phyloP scores from a whole-genome alignment of 35 echinoderm and acorn worm genomes.

The Heliocidaris erythrogramma region DNA sequence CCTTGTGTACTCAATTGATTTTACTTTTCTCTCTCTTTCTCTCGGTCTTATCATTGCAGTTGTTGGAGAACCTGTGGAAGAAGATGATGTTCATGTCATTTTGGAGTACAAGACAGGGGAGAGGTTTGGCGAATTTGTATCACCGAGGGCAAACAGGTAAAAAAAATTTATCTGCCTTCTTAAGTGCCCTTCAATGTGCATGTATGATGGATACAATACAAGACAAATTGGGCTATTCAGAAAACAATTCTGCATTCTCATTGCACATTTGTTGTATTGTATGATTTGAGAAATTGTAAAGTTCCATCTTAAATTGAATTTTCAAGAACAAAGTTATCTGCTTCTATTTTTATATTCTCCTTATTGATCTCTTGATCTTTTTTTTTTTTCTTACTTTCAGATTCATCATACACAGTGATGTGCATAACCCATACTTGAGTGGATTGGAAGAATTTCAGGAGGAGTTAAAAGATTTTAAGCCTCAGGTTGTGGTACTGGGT shows the following conservation, averaged over 20 bases:
- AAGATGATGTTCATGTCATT: constrained; percentile 87
- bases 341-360: neutral
- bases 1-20: neutral
- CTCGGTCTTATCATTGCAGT: constrained; percentile 43
- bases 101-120: constrained; percentile 94
- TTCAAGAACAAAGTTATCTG: neutral
- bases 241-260: neutral
- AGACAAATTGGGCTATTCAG: neutral
- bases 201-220: too few relatives aligned
- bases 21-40: neutral
- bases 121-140: constrained; percentile 69
- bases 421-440: constrained; percentile 78
- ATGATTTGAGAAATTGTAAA: neutral
- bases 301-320: neutral
- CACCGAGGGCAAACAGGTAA: constrained; percentile 95
- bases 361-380: neutral
- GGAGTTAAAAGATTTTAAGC: constrained; percentile 67
- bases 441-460: constrained; percentile 75
- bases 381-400: constrained; percentile 41
- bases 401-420: constrained; percentile 89
- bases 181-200: too few relatives aligned
- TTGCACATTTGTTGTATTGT: neutral
- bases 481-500: constrained; percentile 88
- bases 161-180: neutral
- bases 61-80: constrained; percentile 57